Evolutionary conservation across 2,113 vertebrate genomes (phyloP).

Genomic region (Ibidorhyncha struthersii): DNA sequence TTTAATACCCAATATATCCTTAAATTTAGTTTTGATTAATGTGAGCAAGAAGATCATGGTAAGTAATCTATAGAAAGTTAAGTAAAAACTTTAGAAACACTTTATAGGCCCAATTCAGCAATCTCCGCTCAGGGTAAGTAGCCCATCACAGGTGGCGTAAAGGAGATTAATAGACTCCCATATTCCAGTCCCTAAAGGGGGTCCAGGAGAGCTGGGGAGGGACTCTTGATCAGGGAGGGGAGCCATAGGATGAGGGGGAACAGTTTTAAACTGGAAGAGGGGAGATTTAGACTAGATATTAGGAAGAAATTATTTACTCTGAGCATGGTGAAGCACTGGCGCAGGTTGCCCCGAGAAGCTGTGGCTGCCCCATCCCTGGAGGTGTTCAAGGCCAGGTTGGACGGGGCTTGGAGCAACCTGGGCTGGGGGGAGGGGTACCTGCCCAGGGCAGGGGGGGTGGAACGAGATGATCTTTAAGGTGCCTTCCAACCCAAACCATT

Average conservation of each 20-base stretch:
- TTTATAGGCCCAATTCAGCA: not conserved
- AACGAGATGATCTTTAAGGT: not conserved
- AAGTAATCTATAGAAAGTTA: accelerated
- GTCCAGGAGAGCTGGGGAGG: not conserved
- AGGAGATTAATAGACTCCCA: not conserved
- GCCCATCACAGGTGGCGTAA: not conserved
- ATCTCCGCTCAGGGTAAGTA: accelerated
- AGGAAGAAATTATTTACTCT: not conserved
- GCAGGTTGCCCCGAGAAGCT: not conserved
- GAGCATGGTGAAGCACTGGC: not conserved
- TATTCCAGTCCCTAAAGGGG: not conserved
- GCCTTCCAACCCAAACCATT: not conserved
- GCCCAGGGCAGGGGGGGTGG: not conserved
- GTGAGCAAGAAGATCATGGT: not conserved
- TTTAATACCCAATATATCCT: not conserved
- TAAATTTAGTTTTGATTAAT: not conserved
- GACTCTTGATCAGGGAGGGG: not conserved
- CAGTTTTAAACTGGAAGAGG: not conserved
- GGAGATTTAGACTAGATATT: not conserved
- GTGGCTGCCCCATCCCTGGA: not conserved
- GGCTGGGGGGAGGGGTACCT: not conserved
- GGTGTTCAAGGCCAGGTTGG: not conserved
- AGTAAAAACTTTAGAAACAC: not conserved
- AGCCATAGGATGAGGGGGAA: not conserved
- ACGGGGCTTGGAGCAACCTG: not conserved